A percentile compares a stretch with the other conserved stretches of the same genome.
These are phyloP conservation scores for Ptychobarbus kaznakovi DNA, from an alignment of 2,797 vertebrate genomes.

Conservation along the genomic window DNA sequence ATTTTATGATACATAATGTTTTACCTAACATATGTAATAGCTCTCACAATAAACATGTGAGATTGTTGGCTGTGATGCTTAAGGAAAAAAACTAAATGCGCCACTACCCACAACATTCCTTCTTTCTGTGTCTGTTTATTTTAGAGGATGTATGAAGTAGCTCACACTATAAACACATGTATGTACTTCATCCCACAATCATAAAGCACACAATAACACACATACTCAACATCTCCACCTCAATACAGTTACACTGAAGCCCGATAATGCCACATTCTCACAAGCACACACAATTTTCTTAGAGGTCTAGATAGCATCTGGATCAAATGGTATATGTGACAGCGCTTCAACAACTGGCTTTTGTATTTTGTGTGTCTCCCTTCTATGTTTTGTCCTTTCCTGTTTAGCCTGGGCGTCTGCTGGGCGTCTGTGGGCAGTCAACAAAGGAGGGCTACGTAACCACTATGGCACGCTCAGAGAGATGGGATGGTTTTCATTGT, in stretches of 20 bases:
- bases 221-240: background rate
- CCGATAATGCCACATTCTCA: background rate
- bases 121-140: conserved; percentile 75
- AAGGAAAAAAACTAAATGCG: background rate
- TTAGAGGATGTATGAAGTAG: conserved; percentile 69
- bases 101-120: conserved; percentile 37
- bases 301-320: conserved; percentile 26
- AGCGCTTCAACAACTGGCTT: conserved; percentile 14
- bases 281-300: background rate
- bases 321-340: conserved; percentile 9
- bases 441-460: conserved; percentile 80
- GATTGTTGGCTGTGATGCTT: background rate
- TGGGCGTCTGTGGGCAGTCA: conserved; percentile 86
- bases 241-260: background rate
- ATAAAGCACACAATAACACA: conserved; percentile 6
- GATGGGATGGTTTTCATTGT: conserved; percentile 73
- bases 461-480: conserved; percentile 44
- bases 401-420: conserved; percentile 93
- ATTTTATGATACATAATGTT: background rate
- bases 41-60: background rate
- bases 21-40: background rate
- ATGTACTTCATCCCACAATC: conserved; percentile 19
- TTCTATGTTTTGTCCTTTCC: conserved; percentile 88
- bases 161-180: conserved; percentile 7
- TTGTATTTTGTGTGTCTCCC: conserved; percentile 68